Evolutionary conservation across 2,888 invertebrate genomes (phyloP).

Genomic region (Hyposoter dolosus): DNA sequence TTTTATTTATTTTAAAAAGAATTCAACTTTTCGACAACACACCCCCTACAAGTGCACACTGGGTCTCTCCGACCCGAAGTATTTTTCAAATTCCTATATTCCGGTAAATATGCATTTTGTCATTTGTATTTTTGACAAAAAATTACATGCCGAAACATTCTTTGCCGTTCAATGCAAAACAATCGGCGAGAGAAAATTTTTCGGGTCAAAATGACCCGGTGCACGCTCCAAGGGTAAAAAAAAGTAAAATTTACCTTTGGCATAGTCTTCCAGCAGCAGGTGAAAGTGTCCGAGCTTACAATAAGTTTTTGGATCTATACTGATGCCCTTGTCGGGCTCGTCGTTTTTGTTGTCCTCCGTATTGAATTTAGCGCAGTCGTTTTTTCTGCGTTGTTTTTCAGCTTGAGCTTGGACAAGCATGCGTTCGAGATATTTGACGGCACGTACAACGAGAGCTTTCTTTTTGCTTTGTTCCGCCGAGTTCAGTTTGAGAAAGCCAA

Average conservation of each 20-base stretch:
- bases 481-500: slow-evolving; percentile 94
- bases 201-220: no score
- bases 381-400: slow-evolving; percentile 85
- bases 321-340: slow-evolving; percentile 88
- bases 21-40: not conserved
- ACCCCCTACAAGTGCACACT: no score
- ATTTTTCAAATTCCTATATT: no score
- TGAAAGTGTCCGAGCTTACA: slow-evolving; percentile 98
- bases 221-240: not conserved
- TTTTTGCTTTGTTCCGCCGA: slow-evolving; percentile 93
- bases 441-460: slow-evolving; percentile 91
- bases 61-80: no score
- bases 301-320: slow-evolving; percentile 95
- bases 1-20: not conserved
- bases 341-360: slow-evolving; percentile 76
- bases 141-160: not conserved
- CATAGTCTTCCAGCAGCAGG: slow-evolving; percentile 95
- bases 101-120: no score
- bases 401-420: slow-evolving; percentile 93
- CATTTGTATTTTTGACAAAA: not conserved
- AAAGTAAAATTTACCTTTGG: slow-evolving; percentile 90
- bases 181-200: no score
- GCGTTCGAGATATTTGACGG: slow-evolving; percentile 93
- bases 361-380: slow-evolving; percentile 81
- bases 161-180: no score